Base-by-base conservation (phyloP, 2,797 vertebrate genomes). In the Eleutherodactylus coqui region DNA sequence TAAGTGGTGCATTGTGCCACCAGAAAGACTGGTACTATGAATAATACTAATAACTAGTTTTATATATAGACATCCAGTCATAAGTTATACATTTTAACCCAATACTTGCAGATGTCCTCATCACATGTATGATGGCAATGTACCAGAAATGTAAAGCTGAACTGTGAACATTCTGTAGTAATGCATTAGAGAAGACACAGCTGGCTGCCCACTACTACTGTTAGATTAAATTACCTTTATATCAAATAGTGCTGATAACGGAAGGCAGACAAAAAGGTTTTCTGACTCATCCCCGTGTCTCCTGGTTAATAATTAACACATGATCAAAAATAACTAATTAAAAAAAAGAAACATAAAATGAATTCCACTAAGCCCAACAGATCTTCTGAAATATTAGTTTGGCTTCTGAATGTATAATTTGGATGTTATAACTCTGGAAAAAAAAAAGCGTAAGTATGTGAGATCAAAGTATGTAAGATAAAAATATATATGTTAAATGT, bases 311-410 rank as follows among this genome's bases (percentile, higher is more conserved):
- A 73, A 45, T 73, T 73, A 45, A 73, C 70, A 73, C 14, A 43
- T 45, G 41, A 73, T 73, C 70, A 73, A 73, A 73, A 73, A 73
- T 73, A 45, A 43, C 70, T 73, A 73, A 73, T 73, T 72, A 67
- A 73, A 73, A 45, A 67, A 45, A 43, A 27, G 38, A 43, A 73
- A n/a, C 10, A 45, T 14, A 73, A 73, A 36, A 45, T n/a, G 41
- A 45, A 27, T 43, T 73, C 4, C 4, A 6, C 24, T 16, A 73
- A 45, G 11, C 5, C 41, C 41, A 73, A 72, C 41, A 43, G 24
- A 27, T 27, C 27, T n/a, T 41, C 69, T 72, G 38, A 16, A 73
- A 45, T 73, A 27, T 43, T 41, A 73, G 11, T 43, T 72, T n/a
- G n/a, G n/a, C n/a, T n/a, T 38, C 24, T n/a, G 1, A 43, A n/a